Evolutionary conservation across 2,797 vertebrate species (phyloP).

Genomic region (Acomys russatus): DNA sequence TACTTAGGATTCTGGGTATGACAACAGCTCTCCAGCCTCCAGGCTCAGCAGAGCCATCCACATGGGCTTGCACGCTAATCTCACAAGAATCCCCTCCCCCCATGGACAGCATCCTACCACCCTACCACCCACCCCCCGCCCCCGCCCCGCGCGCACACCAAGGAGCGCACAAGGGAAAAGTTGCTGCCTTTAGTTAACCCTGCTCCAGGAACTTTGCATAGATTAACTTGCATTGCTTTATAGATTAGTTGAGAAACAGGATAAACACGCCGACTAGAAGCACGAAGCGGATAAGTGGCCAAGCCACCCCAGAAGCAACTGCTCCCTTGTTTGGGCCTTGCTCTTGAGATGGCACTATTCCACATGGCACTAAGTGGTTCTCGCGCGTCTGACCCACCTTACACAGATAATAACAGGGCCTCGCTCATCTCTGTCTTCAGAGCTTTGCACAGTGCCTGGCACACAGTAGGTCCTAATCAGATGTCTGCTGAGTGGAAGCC

Average conservation of each 20-base stretch:
- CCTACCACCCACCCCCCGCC: background rate
- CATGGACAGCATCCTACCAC: background rate
- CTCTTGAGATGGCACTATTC: background rate
- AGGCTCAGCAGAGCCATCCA: background rate
- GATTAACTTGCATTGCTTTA: constrained; percentile 55
- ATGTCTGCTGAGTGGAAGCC: constrained; percentile 16
- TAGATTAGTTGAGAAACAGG: constrained; percentile 35
- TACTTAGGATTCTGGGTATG: background rate
- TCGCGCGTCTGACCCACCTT: background rate
- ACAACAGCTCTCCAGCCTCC: background rate
- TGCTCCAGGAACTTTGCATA: background rate
- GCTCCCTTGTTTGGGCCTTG: constrained; percentile 40
- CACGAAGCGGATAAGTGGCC: constrained; percentile 13
- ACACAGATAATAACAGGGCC: background rate
- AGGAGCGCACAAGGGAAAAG: background rate
- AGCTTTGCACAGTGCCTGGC: background rate
- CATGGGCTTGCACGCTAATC: too few species aligned
- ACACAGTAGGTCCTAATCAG: constrained; percentile 36
- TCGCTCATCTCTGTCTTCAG: background rate
- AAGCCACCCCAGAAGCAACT: constrained; percentile 46
- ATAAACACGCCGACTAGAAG: constrained; percentile 59
- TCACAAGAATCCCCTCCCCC: too few species aligned
- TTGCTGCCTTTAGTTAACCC: background rate
- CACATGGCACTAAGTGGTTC: constrained; percentile 59
- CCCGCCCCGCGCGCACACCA: background rate